Conservation (phyloP, 1,140 invertebrate species). For the Scaptomyza hsui region DNA sequence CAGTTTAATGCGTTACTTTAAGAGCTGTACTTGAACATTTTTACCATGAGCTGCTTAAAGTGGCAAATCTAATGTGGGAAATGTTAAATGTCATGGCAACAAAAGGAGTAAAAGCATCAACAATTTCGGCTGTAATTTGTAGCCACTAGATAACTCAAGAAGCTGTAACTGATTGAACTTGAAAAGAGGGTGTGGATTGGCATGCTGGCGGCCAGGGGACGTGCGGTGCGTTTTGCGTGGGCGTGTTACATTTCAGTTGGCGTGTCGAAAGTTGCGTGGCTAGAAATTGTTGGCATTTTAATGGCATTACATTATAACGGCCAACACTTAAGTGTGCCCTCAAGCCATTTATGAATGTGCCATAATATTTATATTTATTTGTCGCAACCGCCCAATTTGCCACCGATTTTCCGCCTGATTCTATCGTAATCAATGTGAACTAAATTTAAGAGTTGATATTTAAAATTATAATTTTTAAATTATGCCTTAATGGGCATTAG, state of each 20-base stretch:
- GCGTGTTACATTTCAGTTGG: constrained; percentile 70
- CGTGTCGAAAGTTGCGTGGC: constrained; percentile 64
- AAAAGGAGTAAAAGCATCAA: constrained; percentile 10
- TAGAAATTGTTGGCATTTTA: constrained; percentile 70
- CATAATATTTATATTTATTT: constrained; percentile 55
- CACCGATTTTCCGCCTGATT: no score
- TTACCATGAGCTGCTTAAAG: constrained; percentile 24
- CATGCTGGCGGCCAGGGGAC: no score
- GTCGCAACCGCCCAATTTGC: neutral
- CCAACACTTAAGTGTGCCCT: constrained; percentile 22
- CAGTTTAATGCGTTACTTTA: neutral
- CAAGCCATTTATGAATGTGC: constrained; percentile 64
- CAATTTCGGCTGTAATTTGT: constrained; percentile 61
- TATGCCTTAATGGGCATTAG: constrained; percentile 1
- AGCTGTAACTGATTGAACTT: constrained; percentile 36
- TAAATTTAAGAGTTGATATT: constrained; percentile 47
- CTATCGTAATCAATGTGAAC: constrained; percentile 22
- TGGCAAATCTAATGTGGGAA: constrained; percentile 20
- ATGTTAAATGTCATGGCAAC: constrained; percentile 16
- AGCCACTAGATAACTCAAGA: constrained; percentile 39
- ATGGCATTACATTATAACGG: constrained; percentile 57
- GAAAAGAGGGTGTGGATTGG: neutral
- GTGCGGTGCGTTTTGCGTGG: constrained; percentile 18
- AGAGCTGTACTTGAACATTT: constrained; percentile 9
- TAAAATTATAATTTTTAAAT: constrained; percentile 43